Percentiles rank a stretch among this genome's conserved stretches.
Conservation (phyloP, 2,797 vertebrate species). For the Myotis findleyi region DNA sequence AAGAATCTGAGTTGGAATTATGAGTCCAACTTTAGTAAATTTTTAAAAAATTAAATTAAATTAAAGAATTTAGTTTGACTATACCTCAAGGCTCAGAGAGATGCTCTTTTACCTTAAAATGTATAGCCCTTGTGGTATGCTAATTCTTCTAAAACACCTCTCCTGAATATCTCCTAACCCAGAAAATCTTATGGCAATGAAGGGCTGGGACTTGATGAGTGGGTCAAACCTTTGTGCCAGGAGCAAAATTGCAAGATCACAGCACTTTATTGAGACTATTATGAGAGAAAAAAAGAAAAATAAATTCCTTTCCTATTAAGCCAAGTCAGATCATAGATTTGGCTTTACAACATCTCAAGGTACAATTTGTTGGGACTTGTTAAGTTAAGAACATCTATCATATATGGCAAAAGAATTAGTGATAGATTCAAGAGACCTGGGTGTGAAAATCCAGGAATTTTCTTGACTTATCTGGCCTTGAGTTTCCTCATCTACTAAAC, state of each 20-base stretch:
- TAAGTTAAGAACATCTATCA: neutral
- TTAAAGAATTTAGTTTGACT: neutral
- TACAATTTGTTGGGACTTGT: conserved; percentile 49
- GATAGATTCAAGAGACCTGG: neutral
- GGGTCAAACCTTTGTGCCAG: neutral
- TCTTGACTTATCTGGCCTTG: neutral
- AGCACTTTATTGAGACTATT: neutral
- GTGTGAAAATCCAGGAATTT: neutral
- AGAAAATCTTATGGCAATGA: neutral
- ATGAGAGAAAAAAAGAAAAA: neutral
- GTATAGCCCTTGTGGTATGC: neutral
- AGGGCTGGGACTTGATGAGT: neutral
- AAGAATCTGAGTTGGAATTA: neutral
- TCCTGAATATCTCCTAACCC: conserved; percentile 21
- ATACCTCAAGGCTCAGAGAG: neutral
- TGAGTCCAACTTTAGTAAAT: neutral
- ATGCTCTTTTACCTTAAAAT: conserved; percentile 6
- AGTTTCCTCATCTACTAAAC: neutral
- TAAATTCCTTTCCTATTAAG: conserved; percentile 59
- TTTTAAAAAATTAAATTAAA: neutral
- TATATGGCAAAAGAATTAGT: neutral
- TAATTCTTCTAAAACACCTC: neutral
- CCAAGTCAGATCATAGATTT: conserved; percentile 33
- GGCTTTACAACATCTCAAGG: conserved; percentile 45
- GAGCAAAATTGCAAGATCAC: conserved; percentile 51